Conservation (phyloP, 30 jellyfish, hydroid and myxozoan genomes). For the Turritopsis rubra region DNA sequence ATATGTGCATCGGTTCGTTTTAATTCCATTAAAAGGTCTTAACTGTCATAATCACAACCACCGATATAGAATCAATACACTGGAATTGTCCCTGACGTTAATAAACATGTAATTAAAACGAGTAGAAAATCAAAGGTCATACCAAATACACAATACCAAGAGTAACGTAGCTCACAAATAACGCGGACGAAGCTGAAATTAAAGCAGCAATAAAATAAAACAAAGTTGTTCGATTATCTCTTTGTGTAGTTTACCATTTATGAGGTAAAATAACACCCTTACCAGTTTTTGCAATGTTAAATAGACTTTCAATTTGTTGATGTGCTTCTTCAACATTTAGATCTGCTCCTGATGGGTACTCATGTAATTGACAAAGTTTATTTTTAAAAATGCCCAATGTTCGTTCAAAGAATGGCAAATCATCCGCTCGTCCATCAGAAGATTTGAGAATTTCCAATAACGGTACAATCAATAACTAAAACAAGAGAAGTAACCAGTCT, state of each 20-base stretch:
- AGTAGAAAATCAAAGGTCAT: neutral
- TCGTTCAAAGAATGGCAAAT: conserved; percentile 58
- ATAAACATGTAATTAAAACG: neutral
- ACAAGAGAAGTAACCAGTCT: neutral
- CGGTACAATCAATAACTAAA: conserved; percentile 67
- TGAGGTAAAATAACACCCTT: too few species aligned
- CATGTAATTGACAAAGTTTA: conserved; percentile 69
- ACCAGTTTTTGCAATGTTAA: conserved; percentile 53
- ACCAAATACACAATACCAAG: conserved; percentile 53
- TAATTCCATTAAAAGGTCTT: too few species aligned
- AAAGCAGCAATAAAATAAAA: neutral
- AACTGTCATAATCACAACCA: too few species aligned
- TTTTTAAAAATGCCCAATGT: conserved; percentile 61
- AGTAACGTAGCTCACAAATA: conserved; percentile 52
- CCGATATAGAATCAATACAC: neutral
- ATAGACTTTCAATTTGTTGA: conserved; percentile 38
- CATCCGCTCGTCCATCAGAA: conserved; percentile 49
- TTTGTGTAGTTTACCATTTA: neutral
- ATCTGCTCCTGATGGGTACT: conserved; percentile 44
- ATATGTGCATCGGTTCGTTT: too few species aligned
- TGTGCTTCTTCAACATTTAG: conserved; percentile 41
- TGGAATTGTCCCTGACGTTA: neutral
- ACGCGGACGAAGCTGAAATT: conserved; percentile 55
- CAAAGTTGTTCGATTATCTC: too few species aligned
- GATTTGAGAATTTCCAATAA: conserved; percentile 53